phyloP scores from a whole-genome alignment of 2,888 invertebrate genomes.

The Pollenia labialis region DNA sequence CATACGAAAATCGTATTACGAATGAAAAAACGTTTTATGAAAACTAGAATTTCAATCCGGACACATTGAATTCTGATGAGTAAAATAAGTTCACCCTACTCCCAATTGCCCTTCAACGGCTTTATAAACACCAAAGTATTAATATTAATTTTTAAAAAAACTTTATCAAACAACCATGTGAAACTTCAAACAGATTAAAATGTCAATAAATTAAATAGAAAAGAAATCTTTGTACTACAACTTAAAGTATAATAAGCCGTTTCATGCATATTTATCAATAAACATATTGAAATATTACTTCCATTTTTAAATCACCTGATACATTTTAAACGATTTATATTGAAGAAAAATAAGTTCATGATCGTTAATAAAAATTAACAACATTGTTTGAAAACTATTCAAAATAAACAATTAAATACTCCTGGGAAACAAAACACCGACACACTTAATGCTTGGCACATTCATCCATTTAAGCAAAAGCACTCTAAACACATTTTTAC shows the following conservation, averaged over 20 bases:
- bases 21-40: too few species aligned
- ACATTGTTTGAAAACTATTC: conserved; percentile 55
- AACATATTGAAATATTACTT: conserved; percentile 51
- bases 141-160: too few species aligned
- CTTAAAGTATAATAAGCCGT: not conserved
- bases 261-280: conserved; percentile 31
- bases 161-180: not conserved
- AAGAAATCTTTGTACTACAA: not conserved
- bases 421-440: conserved; percentile 37
- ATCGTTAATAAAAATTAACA: conserved; percentile 65
- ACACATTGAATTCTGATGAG: too few species aligned
- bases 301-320: conserved; percentile 57
- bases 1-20: too few species aligned
- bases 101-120: too few species aligned
- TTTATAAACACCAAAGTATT: too few species aligned
- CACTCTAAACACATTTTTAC: not conserved
- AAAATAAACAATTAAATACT: conserved; percentile 54
- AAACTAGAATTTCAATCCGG: too few species aligned
- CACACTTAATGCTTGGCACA: not conserved
- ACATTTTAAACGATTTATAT: conserved; percentile 54
- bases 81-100: too few species aligned
- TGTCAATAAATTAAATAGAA: conserved; percentile 7
- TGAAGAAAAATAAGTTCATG: conserved; percentile 9
- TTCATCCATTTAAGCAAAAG: not conserved
- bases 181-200: conserved; percentile 7